A percentile compares a stretch with the other conserved stretches of the same genome.
phyloP scores from a whole-genome alignment of 2,797 vertebrate species.

The Hyperoplus immaculatus region DNA sequence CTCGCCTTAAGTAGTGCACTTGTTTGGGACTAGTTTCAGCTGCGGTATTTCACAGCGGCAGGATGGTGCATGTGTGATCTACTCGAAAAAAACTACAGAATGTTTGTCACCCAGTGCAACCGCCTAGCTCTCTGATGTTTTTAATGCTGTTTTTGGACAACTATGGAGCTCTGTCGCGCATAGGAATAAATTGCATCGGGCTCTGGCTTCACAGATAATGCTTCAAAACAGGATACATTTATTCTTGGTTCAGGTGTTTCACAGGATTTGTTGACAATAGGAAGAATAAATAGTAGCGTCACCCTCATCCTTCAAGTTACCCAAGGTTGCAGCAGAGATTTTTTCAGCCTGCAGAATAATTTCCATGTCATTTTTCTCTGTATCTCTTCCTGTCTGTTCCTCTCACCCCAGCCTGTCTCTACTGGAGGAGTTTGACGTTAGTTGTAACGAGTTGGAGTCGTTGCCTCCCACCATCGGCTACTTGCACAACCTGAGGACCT shows the following conservation, averaged over 20 bases:
- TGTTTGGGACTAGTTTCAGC: constrained; percentile 1
- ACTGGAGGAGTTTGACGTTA: constrained; percentile 98
- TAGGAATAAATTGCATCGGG: background rate
- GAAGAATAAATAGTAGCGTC: constrained; percentile 11
- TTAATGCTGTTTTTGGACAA: background rate
- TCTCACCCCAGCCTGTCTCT: constrained; percentile 91
- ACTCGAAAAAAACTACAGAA: constrained; percentile 6
- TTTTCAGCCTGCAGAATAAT: constrained; percentile 33
- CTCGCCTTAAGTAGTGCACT: too few relatives aligned
- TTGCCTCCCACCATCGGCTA: constrained; percentile 95
- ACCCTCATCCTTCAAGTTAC: constrained; percentile 30
- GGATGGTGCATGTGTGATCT: background rate
- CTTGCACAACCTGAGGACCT: constrained; percentile 94
- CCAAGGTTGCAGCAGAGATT: constrained; percentile 11
- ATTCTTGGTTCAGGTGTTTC: constrained; percentile 39
- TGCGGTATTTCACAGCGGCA: background rate
- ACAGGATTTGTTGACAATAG: constrained; percentile 39
- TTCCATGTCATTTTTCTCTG: constrained; percentile 38
- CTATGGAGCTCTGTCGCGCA: background rate
- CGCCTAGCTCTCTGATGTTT: constrained; percentile 8
- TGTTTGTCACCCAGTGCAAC: background rate
- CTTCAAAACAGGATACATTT: constrained; percentile 15
- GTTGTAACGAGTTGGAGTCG: constrained; percentile 97
- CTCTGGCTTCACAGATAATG: background rate
- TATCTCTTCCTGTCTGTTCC: constrained; percentile 39